Evolutionary conservation across 2,113 vertebrate species (phyloP).

Genomic region (Dromiciops gliroides): DNA sequence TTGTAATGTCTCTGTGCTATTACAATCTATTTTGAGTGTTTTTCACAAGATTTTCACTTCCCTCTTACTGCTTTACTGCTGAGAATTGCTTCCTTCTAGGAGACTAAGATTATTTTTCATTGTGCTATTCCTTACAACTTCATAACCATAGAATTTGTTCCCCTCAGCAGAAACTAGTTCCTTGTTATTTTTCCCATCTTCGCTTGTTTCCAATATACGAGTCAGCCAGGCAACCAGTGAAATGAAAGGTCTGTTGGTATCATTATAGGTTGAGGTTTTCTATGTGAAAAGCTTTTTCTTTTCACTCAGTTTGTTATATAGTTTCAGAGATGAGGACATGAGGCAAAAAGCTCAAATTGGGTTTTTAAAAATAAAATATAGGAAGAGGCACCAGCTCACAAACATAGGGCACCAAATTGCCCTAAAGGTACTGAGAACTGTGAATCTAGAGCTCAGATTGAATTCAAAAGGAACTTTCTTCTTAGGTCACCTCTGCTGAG

Average conservation of each 20-base stretch:
- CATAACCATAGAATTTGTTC: constrained; percentile 74
- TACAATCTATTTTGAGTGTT: constrained; percentile 59
- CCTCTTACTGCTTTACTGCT: constrained; percentile 42
- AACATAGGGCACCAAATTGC: constrained; percentile 41
- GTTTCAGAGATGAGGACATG: constrained; percentile 62
- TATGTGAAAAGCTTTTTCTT: constrained; percentile 70
- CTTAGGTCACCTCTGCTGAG: constrained; percentile 43
- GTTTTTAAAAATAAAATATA: constrained; percentile 69
- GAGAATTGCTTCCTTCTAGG: constrained; percentile 61
- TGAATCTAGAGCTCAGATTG: constrained; percentile 9
- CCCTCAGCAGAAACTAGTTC: constrained; percentile 59
- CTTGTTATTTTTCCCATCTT: constrained; percentile 76
- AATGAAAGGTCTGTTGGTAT: constrained; percentile 71
- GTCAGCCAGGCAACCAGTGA: constrained; percentile 72
- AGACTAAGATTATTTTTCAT: constrained; percentile 73
- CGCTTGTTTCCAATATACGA: constrained; percentile 74
- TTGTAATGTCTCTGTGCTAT: constrained; percentile 10
- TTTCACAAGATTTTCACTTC: constrained; percentile 53
- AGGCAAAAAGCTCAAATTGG: constrained; percentile 64
- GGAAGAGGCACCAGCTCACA: constrained; percentile 59
- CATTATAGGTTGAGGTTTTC: constrained; percentile 77
- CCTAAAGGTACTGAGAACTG: constrained; percentile 33
- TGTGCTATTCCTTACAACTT: constrained; percentile 68
- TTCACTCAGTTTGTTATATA: constrained; percentile 68
- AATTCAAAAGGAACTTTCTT: constrained; percentile 50